Percentiles rank a stretch among this genome's conserved stretches.
These are phyloP conservation scores for Phylloscopus trochilus DNA, from an alignment of 2,113 vertebrate genomes.

Conservation along the genomic window DNA sequence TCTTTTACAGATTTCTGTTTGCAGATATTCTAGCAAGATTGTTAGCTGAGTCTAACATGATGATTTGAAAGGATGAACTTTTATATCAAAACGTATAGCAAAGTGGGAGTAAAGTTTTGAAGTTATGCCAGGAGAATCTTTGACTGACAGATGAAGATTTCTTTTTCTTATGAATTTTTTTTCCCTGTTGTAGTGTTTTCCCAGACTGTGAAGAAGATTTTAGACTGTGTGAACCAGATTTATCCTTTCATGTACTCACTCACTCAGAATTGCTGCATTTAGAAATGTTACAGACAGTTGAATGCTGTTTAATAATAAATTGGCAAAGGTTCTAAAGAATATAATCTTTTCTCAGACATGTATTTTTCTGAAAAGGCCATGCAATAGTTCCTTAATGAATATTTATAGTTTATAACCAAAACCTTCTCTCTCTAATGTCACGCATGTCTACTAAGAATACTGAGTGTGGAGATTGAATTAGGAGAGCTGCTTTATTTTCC, in stretches of 20 bases:
- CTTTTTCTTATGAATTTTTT: background rate
- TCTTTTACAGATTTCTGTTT: slow-evolving; percentile 13
- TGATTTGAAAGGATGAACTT: slow-evolving; percentile 52
- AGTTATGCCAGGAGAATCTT: slow-evolving; percentile 37
- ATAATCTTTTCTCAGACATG: background rate
- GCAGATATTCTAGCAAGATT: slow-evolving; percentile 9
- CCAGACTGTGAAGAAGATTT: slow-evolving; percentile 33
- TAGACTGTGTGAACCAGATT: slow-evolving; percentile 33
- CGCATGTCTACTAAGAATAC: background rate
- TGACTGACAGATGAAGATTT: slow-evolving; percentile 40
- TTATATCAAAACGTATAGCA: slow-evolving; percentile 17
- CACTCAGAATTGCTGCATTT: slow-evolving; percentile 15
- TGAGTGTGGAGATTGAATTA: background rate
- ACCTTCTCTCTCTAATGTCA: background rate
- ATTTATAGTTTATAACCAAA: background rate
- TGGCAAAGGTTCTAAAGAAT: background rate
- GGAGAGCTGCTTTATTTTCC: slow-evolving; percentile 15
- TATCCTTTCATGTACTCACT: slow-evolving; percentile 35
- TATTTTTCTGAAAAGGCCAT: background rate
- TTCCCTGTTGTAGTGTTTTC: slow-evolving; percentile 29
- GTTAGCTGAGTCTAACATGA: slow-evolving; percentile 47
- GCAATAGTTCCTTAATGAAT: background rate
- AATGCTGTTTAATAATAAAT: slow-evolving; percentile 31
- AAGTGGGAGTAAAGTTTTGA: slow-evolving; percentile 56
- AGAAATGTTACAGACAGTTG: slow-evolving; percentile 2